Evolutionary conservation across 1,140 invertebrate species (phyloP).

Genomic region (Cherax destructor): DNA sequence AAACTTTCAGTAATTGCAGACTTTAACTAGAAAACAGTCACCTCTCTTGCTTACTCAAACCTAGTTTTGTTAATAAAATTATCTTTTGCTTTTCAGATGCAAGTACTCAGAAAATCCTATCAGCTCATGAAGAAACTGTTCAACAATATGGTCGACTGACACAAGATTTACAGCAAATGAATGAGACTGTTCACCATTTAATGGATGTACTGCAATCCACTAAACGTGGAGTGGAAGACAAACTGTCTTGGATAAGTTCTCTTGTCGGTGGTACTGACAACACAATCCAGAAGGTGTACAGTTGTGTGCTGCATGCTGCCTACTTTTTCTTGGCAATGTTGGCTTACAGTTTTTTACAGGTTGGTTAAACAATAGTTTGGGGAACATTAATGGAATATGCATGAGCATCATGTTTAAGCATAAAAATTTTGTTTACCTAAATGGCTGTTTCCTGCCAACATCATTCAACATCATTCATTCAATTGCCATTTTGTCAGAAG

Average conservation of each 20-base stretch:
- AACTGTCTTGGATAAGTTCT: constrained; percentile 79
- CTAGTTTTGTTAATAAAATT: background rate
- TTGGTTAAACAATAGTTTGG: background rate
- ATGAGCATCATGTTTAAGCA: too few species aligned
- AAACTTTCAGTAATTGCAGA: too few species aligned
- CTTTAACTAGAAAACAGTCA: too few species aligned
- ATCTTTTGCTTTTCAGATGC: constrained; percentile 74
- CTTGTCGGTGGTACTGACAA: constrained; percentile 79
- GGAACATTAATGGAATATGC: too few species aligned
- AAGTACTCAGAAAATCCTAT: constrained; percentile 78
- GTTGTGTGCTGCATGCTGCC: constrained; percentile 73
- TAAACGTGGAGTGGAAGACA: constrained; percentile 77
- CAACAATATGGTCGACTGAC: constrained; percentile 79
- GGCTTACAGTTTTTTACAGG: constrained; percentile 53
- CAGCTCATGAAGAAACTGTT: constrained; percentile 78
- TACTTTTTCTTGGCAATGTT: constrained; percentile 74
- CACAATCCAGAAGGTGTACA: constrained; percentile 72
- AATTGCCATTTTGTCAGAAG: too few species aligned
- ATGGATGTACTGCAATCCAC: constrained; percentile 78
- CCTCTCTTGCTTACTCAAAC: too few species aligned
- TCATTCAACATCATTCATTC: too few species aligned
- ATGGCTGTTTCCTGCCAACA: too few species aligned
- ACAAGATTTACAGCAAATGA: constrained; percentile 80
- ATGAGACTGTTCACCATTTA: constrained; percentile 79
- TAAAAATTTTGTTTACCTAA: too few species aligned